phyloP scores from a whole-genome alignment of 2,888 invertebrate genomes.

The Megamerina dolium region DNA sequence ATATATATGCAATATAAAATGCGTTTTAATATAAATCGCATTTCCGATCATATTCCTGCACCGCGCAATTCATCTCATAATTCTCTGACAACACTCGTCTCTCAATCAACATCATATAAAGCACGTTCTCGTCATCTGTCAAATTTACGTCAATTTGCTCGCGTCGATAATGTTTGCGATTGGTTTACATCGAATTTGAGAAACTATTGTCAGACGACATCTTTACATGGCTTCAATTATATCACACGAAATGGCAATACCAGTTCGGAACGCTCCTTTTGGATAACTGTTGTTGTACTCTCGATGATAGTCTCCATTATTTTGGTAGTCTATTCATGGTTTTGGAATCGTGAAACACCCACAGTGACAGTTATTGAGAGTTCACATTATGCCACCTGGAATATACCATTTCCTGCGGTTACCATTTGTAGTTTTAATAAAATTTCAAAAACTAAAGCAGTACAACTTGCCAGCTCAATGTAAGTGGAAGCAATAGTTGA shows the following conservation, averaged over 20 bases:
- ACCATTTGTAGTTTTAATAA: conserved; percentile 56
- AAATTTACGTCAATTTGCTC: conserved; percentile 4
- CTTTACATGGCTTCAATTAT: conserved; percentile 66
- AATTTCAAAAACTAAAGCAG: conserved; percentile 49
- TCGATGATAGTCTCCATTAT: conserved; percentile 54
- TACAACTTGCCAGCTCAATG: conserved; percentile 45
- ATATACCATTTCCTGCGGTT: conserved; percentile 56
- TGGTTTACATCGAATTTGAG: conserved; percentile 41
- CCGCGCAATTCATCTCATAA: background rate
- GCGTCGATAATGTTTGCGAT: background rate
- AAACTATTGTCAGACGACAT: conserved; percentile 63
- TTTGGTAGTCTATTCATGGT: conserved; percentile 57
- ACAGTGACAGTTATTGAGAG: conserved; percentile 57
- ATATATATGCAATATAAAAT: background rate
- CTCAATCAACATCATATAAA: conserved; percentile 1
- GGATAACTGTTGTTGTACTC: conserved; percentile 55
- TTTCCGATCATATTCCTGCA: too few relatives aligned
- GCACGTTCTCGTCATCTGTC: conserved; percentile 1
- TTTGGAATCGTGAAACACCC: conserved; percentile 56
- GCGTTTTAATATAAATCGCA: background rate
- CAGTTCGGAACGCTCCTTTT: conserved; percentile 53
- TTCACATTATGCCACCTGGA: conserved; percentile 55
- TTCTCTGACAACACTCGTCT: background rate
- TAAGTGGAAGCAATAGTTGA: too few relatives aligned
- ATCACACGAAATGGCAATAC: conserved; percentile 57